Base-by-base conservation (phyloP, 2,113 vertebrate species). In the Rutilus rutilus region DNA sequence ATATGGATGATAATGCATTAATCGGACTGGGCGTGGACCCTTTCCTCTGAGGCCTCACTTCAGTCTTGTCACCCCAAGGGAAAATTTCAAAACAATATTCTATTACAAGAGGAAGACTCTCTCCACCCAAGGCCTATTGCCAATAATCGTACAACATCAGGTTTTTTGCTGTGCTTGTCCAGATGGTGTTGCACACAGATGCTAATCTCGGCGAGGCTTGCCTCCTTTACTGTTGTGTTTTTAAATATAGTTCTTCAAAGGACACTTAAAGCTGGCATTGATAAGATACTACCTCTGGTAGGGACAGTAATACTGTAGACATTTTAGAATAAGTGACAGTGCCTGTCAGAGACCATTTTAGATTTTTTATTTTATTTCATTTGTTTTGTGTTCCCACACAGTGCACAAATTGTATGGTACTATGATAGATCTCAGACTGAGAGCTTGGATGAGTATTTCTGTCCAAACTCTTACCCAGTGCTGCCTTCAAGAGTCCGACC, bases 1-100 rank as follows among this genome's bases (percentile, higher is more conserved):
- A 92, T 89, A 88, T 94, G 87, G 93, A 96, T 7, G 92, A 94
- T 54, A 94, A 95, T 82, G 85, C 92, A 8, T 97, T 97, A 83
- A 89, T 94, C 92, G 93, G 91, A 88, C 78, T 95, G 85, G 92
- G 94, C 87, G 91, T 94, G 92, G 93, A 90, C 10, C 91, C 93
- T 75, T 95, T 93, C 85, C 92, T 95, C 39, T 95, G 87, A 93
- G 87, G 65, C 57, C 36, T 85, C 33, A 71, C 27, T 75, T 78
- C 36, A 84, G 45, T 42, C 45, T 75, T 50, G 30, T 52, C 79
- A 64, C 85, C 88, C 87, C 62, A 82, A 86, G 78, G 85, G 82
- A 84, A 90, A 84, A 89, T 85, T 76, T 83, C 78, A 86, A 67
- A 77, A 78, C 65, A 14, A 62, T 25, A 47, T 76, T 86, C 77